Base-by-base conservation (phyloP, 2,797 vertebrate genomes). In the Hippocampus kuda region DNA sequence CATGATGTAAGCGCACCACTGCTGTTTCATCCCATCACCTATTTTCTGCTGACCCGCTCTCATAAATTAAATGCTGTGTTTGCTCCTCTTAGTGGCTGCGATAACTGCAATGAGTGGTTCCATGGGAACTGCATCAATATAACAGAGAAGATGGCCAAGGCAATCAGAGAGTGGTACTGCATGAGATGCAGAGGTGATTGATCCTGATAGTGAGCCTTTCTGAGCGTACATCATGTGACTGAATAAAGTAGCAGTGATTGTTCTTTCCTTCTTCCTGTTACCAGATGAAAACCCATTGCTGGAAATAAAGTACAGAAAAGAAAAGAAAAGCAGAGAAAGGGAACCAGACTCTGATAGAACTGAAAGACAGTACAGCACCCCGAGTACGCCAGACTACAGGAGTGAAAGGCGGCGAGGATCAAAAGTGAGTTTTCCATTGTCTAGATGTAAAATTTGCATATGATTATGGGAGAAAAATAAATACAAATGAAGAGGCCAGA, bases 101-200 rank as follows among this genome's bases (percentile, higher is more conserved):
- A 98, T 83, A 93, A 94, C 68, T 98, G 95, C 82, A 98, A 95
- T 5, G 95, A 98, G 73, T 98, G 95, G 95, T 98, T 98, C 73
- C 95, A 97, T 72, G 95, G 95, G 42, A 89, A 95, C 86, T 98
- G 95, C 80, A 96, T 98, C 78, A 91, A 91, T 72, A 94, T 98
- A 81, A 96, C 94, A 0, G 94, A 98, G 90, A 96, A 95, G 86
- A 93, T 93, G 88, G 95, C 95, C 1, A 98, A 96, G 78, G 93
- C 92, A 48, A 98, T 98, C 69, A 89, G 93, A 60, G 93, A 94
- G 78, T 98, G 95, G 95, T 98, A 96, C 83, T 98, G 95, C 83
- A 85, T 89, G 79, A 91, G 91, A 73, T 98, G 95, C 85, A 91
- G 90, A 89, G 91, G 95, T 96, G 63, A 46, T 64, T 24, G 11